Evolutionary conservation across 1,140 invertebrate species (phyloP).

Genomic region (Psilanteris sp.): DNA sequence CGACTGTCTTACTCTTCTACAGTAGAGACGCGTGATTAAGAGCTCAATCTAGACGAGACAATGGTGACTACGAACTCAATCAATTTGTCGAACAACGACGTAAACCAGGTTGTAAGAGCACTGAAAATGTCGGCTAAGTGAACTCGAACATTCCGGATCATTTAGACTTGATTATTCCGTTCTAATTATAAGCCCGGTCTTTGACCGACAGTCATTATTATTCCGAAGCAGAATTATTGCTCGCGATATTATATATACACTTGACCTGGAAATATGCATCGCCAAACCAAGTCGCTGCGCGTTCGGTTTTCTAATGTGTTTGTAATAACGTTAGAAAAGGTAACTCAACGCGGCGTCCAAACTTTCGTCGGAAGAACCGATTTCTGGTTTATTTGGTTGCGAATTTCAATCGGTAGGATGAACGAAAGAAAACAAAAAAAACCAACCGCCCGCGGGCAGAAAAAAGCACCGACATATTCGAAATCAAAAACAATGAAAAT

Average conservation of each 20-base stretch:
- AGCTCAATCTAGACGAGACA: conserved; percentile 74
- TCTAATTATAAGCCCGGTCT: conserved; percentile 41
- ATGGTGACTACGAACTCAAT: conserved; percentile 71
- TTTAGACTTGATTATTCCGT: conserved; percentile 43
- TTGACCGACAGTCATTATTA: conserved; percentile 19
- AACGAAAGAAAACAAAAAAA: too few relatives aligned
- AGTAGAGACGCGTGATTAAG: conserved; percentile 71
- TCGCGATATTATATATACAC: not conserved
- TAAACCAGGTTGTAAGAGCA: conserved; percentile 54
- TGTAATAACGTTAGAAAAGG: too few relatives aligned
- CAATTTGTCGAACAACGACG: conserved; percentile 77
- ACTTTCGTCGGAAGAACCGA: conserved; percentile 28
- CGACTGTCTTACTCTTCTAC: conserved; percentile 44
- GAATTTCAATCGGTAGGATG: too few relatives aligned
- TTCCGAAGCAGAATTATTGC: conserved; percentile 8
- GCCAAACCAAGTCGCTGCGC: not conserved
- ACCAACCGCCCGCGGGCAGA: too few relatives aligned
- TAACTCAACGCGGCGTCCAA: not conserved
- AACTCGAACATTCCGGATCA: conserved; percentile 45
- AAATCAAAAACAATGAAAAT: conserved; percentile 53
- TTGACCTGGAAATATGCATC: conserved; percentile 9
- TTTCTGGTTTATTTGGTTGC: too few relatives aligned
- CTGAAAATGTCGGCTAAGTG: conserved; percentile 61
- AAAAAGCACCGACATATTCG: conserved; percentile 36
- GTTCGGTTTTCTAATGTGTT: conserved; percentile 26